These are phyloP conservation scores for Erpornis zantholeuca DNA, from an alignment of 2,113 vertebrate genomes.

Conservation along the genomic window DNA sequence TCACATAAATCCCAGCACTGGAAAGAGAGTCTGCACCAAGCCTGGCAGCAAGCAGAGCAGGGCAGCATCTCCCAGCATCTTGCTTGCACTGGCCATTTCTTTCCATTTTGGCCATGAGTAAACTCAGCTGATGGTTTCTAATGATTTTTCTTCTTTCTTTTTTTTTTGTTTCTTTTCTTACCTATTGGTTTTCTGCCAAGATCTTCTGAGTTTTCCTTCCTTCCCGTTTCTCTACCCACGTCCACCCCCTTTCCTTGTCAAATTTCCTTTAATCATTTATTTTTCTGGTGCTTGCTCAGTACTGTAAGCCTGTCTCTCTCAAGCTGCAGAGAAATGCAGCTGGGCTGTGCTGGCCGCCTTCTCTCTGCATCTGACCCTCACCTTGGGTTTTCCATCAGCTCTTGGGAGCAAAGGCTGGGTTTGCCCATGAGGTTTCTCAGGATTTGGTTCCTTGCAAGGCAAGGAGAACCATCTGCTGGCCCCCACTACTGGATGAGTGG, in stretches of 20 bases:
- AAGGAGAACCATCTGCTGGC: background rate
- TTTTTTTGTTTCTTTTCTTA: background rate
- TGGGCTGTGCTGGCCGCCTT: accelerated
- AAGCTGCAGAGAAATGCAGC: background rate
- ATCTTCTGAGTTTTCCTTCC: background rate
- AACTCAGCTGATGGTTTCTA: background rate
- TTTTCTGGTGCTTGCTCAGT: slow-evolving; percentile 3
- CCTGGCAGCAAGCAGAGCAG: background rate
- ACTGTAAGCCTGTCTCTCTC: background rate
- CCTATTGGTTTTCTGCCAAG: background rate
- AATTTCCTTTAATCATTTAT: slow-evolving; percentile 13
- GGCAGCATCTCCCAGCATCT: background rate
- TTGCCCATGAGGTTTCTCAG: background rate
- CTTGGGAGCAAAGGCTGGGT: background rate
- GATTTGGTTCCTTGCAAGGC: background rate
- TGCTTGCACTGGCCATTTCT: background rate
- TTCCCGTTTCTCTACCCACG: background rate
- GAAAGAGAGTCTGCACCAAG: background rate
- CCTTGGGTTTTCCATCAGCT: background rate
- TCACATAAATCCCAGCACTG: background rate
- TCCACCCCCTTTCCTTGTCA: slow-evolving; percentile 15
- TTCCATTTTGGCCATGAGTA: background rate
- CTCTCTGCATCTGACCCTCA: background rate
- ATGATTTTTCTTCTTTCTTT: background rate
- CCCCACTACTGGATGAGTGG: accelerated